Percentiles rank a stretch among this genome's conserved stretches.
These are phyloP conservation scores for Drosophila athabasca DNA, from an alignment of 1,140 invertebrate species.

Conservation along the genomic window DNA sequence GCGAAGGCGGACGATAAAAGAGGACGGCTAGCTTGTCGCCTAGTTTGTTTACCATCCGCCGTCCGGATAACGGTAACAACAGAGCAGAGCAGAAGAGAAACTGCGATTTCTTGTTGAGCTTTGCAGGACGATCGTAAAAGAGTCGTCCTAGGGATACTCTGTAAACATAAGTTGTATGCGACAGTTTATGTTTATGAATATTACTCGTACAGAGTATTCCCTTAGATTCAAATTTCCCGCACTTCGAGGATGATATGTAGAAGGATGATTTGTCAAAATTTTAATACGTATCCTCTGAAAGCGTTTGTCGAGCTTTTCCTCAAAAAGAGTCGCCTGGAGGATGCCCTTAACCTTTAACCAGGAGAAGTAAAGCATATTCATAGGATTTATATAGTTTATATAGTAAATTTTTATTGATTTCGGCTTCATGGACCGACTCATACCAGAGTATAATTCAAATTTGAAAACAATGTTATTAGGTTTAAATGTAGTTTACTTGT, in stretches of 20 bases:
- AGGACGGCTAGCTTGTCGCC: constrained; percentile 3
- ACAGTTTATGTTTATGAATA: no score
- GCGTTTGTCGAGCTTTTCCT: no score
- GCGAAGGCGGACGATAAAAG: neutral
- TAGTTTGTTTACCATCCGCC: constrained; percentile 64
- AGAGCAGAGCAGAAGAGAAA: constrained; percentile 4
- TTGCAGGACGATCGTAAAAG: neutral
- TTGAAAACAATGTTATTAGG: constrained; percentile 66
- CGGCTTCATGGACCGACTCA: constrained; percentile 53
- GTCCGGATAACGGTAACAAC: constrained; percentile 10
- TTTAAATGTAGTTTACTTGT: constrained; percentile 54
- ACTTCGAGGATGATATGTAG: no score
- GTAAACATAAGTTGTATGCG: neutral
- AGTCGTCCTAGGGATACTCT: constrained; percentile 3
- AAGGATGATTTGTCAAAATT: no score
- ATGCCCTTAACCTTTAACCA: constrained; percentile 7
- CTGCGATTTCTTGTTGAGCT: constrained; percentile 29
- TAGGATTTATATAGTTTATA: constrained; percentile 42
- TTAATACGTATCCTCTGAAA: no score
- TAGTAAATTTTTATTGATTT: constrained; percentile 75
- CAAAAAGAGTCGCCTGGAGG: neutral
- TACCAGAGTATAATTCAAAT: constrained; percentile 62
- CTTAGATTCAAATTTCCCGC: no score
- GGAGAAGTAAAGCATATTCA: neutral
- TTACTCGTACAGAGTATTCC: no score